Evolutionary conservation across 30 jellyfish, hydroid and myxozoan species (phyloP).

Genomic region (Aurelia coerulea): DNA sequence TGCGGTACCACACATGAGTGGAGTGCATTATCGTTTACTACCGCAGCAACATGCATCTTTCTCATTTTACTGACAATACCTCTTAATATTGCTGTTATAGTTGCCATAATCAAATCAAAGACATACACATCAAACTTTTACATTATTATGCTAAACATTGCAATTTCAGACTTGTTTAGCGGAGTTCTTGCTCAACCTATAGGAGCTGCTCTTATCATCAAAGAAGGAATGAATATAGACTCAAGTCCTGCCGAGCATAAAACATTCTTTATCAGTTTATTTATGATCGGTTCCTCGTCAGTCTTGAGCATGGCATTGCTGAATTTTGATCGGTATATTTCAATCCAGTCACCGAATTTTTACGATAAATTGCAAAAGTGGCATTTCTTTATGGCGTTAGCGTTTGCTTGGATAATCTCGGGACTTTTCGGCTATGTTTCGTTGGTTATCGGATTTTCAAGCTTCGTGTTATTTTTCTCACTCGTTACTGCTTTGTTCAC

Average conservation of each 20-base stretch:
- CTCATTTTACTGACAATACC: slow-evolving; percentile 53
- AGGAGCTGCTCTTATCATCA: not conserved
- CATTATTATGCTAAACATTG: slow-evolving; percentile 63
- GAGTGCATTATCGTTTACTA: not conserved
- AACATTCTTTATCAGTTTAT: slow-evolving; percentile 26
- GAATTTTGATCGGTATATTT: slow-evolving; percentile 64
- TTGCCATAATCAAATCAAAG: slow-evolving; percentile 46
- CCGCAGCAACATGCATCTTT: not conserved
- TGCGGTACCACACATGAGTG: not conserved
- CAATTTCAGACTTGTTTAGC: slow-evolving; percentile 53
- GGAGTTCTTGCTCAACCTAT: slow-evolving; percentile 28
- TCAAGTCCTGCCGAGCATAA: not conserved
- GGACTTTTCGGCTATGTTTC: not conserved
- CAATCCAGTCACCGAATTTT: slow-evolving; percentile 44
- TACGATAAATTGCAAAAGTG: slow-evolving; percentile 19
- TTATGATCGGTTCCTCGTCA: slow-evolving; percentile 63
- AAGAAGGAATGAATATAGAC: not conserved
- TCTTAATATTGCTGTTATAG: slow-evolving; percentile 50
- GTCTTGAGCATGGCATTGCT: slow-evolving; percentile 76
- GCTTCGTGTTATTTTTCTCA: not conserved
- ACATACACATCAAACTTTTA: slow-evolving; percentile 46
- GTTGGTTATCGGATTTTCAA: not conserved
- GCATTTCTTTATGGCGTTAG: slow-evolving; percentile 6
- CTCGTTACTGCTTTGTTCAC: slow-evolving; percentile 52
- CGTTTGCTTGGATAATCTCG: not conserved